A percentile compares a stretch with the other conserved stretches of the same genome.
Conservation (phyloP, 2,797 vertebrate genomes). For the Oreochromis mossambicus region DNA sequence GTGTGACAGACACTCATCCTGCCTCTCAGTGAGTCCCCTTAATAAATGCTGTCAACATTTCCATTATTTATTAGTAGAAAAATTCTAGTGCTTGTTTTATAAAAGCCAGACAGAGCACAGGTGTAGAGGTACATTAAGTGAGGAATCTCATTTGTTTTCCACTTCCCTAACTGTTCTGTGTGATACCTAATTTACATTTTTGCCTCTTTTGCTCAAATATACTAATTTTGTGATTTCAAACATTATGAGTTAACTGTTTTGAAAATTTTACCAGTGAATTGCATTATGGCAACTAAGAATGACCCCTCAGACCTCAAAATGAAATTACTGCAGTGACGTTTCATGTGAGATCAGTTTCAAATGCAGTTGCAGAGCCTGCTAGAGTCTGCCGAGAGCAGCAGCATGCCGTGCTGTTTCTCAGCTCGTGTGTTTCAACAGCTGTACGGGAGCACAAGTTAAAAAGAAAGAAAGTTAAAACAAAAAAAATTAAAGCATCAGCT, state of each 20-base stretch:
- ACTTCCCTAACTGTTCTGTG: background rate
- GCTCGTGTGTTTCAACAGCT: background rate
- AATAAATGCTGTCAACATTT: background rate
- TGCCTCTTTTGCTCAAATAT: background rate
- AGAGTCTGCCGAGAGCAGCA: background rate
- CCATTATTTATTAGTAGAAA: background rate
- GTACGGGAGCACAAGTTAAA: background rate
- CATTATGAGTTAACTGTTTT: accelerated
- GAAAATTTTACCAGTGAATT: accelerated
- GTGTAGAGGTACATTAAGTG: background rate
- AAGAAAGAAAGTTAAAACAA: background rate
- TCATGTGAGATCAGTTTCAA: background rate
- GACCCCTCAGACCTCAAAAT: background rate
- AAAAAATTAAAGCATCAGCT: background rate
- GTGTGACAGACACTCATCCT: background rate
- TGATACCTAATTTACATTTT: background rate
- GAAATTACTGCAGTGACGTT: background rate
- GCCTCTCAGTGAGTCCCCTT: background rate
- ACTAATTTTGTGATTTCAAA: background rate
- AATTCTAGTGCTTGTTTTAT: background rate
- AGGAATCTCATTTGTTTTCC: background rate
- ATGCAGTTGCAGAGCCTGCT: background rate
- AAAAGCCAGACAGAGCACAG: background rate
- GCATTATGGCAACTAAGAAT: too few species aligned
- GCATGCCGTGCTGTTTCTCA: background rate